Evolutionary conservation across 2,888 invertebrate genomes (phyloP), one percentile per base, ranked within the genome.

Genomic region (Chrysolina americana): DNA sequence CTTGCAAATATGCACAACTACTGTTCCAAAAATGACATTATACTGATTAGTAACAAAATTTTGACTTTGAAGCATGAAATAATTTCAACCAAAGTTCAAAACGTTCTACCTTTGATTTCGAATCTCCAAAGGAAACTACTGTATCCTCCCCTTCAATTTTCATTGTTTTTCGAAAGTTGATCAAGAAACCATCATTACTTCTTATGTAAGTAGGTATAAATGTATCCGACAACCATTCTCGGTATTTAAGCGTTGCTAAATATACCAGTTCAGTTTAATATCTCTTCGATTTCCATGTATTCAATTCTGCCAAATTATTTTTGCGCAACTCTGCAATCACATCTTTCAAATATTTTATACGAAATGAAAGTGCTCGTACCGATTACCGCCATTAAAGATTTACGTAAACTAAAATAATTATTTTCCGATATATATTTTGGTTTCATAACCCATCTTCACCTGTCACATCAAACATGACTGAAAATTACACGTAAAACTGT

Each of bases 361-460:
- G 21, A 53, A 53, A 53, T 21, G 53, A 53, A 53, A 53, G 53
- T 53, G 11, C 53, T 53, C 36, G 36, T 36, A 36, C 36, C 36
- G 53, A 53, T 23, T 53, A 13, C 53, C 13, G 13, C 53, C 11
- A 53, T 53, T 21, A 11, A 53, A 4, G 10, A 23, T 23, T 53
- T 11, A 23, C 53, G 17, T 10, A 19, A 11, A 21, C 10, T 15
- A 15, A 44, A 8, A 36, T 36, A 36, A 36, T 36, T 44, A 10
- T 19, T 53, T 53, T 53, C 1, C 53, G 13, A 23, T 53, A 53
- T 53, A 8, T 17, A n/a, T 50, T 50, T 50, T 17, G 17, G n/a
- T 50, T 50, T 53, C 53, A 13, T 5, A 19, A 53, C 53, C 5
- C 21, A 19, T 21, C 13, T 21, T 19, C 13, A 53, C 19, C 15